Conservation (phyloP, 2,888 invertebrate species). For the Drosophila falleni region DNA sequence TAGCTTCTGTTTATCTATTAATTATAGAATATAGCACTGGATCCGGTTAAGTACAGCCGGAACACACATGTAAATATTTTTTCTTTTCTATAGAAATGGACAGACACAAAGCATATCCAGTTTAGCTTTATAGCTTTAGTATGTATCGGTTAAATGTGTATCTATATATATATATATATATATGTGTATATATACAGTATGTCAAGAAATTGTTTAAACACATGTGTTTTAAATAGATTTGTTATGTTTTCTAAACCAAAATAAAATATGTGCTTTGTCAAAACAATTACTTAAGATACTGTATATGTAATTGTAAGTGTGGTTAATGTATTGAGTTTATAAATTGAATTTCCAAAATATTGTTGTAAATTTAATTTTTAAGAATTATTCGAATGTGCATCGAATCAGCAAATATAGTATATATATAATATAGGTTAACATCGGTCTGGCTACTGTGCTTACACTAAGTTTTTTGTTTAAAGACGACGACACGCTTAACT, state of each 20-base stretch:
- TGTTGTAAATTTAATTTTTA: conserved; percentile 28
- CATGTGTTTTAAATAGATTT: conserved; percentile 6
- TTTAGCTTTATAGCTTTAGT: conserved; percentile 16
- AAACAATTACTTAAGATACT: conserved; percentile 3
- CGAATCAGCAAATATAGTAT: conserved; percentile 49
- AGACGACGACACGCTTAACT: conserved; percentile 53
- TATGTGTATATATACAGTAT: conserved; percentile 28
- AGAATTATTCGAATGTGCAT: conserved; percentile 64
- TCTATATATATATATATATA: conserved; percentile 22
- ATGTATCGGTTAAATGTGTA: conserved; percentile 12
- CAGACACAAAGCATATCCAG: conserved; percentile 35
- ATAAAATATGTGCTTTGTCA: background rate
- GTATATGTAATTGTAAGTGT: conserved; percentile 27
- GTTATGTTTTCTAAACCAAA: background rate
- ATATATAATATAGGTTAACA: conserved; percentile 45
- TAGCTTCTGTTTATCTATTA: conserved; percentile 26
- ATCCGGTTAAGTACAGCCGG: conserved; percentile 66
- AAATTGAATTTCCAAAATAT: conserved; percentile 48
- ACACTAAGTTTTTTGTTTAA: conserved; percentile 31
- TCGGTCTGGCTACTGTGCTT: conserved; percentile 51
- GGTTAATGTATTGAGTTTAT: conserved; percentile 39
- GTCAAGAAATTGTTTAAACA: conserved; percentile 2
- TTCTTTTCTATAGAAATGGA: conserved; percentile 25
- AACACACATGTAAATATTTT: conserved; percentile 44
- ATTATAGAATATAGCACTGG: conserved; percentile 55